phyloP scores from a whole-genome alignment of 2,888 invertebrate species.

The Spodoptera picta region DNA sequence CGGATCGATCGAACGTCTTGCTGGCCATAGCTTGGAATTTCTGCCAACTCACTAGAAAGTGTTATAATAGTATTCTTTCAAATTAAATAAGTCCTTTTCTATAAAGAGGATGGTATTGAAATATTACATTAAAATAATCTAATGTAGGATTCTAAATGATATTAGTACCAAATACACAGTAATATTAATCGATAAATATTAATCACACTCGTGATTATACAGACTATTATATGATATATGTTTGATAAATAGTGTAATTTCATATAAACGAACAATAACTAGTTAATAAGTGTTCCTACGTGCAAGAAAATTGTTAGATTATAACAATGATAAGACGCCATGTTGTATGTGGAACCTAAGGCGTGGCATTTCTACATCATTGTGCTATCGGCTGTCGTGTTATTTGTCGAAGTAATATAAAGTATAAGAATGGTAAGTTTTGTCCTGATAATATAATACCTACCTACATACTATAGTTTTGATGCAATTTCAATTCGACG shows the following conservation, averaged over 20 bases:
- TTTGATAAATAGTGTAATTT: slow-evolving; percentile 56
- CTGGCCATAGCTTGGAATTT: slow-evolving; percentile 65
- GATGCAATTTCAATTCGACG: not conserved
- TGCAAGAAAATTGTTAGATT: slow-evolving; percentile 52
- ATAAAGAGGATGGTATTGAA: slow-evolving; percentile 22
- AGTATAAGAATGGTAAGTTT: slow-evolving; percentile 82
- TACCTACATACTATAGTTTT: slow-evolving; percentile 28
- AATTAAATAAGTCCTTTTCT: slow-evolving; percentile 21
- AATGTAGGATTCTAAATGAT: slow-evolving; percentile 32
- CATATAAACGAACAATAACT: slow-evolving; percentile 56
- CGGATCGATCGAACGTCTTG: slow-evolving; percentile 62
- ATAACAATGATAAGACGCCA: slow-evolving; percentile 75
- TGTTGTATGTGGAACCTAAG: slow-evolving; percentile 75
- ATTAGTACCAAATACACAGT: slow-evolving; percentile 9
- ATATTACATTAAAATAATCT: slow-evolving; percentile 12
- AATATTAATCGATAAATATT: slow-evolving; percentile 16
- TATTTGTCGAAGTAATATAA: slow-evolving; percentile 63
- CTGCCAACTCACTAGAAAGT: slow-evolving; percentile 62
- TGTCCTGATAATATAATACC: slow-evolving; percentile 13
- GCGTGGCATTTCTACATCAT: slow-evolving; percentile 77
- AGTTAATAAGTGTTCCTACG: slow-evolving; percentile 63
- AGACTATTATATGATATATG: slow-evolving; percentile 41
- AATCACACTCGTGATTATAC: slow-evolving; percentile 45
- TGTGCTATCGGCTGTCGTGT: slow-evolving; percentile 67
- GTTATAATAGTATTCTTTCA: slow-evolving; percentile 36